A percentile compares a stretch with the other conserved stretches of the same genome.
Conservation (phyloP, 1,140 invertebrate genomes). For the Sitodiplosis mosellana region DNA sequence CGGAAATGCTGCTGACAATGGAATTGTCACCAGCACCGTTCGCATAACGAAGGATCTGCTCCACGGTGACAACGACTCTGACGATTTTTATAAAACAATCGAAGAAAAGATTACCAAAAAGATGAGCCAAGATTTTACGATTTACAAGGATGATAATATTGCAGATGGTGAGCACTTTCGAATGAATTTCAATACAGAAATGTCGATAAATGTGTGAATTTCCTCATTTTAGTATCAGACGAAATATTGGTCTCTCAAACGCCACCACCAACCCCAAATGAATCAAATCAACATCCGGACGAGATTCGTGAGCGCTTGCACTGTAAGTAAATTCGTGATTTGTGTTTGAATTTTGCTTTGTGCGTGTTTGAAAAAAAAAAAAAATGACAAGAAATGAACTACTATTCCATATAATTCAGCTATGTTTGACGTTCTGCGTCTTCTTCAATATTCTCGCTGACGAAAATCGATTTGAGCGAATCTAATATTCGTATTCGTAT, state of each 20-base stretch:
- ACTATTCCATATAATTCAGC: too few species aligned
- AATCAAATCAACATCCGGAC: conserved; percentile 3
- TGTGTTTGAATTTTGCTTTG: too few species aligned
- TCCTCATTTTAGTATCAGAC: conserved; percentile 9
- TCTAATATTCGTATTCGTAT: too few species aligned
- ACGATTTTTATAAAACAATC: conserved; percentile 23
- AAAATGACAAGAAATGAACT: too few species aligned
- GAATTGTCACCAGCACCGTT: not conserved
- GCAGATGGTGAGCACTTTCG: conserved; percentile 12
- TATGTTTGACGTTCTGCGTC: too few species aligned
- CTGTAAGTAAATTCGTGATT: not conserved
- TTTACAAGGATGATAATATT: conserved; percentile 20
- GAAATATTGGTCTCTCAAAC: conserved; percentile 24
- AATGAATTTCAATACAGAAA: too few species aligned
- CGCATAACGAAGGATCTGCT: not conserved
- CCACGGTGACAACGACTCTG: conserved; percentile 4
- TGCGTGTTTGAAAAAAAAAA: too few species aligned
- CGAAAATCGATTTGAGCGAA: too few species aligned
- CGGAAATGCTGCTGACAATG: conserved; percentile 5
- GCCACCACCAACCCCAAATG: conserved; percentile 23
- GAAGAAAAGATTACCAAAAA: conserved; percentile 23
- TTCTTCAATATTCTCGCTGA: too few species aligned
- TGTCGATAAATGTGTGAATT: too few species aligned
- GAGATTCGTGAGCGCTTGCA: not conserved
- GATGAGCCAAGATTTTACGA: conserved; percentile 23